These are phyloP conservation scores for Sterrhoptilus dennistouni DNA, from an alignment of 2,113 vertebrate species.

Conservation along the genomic window DNA sequence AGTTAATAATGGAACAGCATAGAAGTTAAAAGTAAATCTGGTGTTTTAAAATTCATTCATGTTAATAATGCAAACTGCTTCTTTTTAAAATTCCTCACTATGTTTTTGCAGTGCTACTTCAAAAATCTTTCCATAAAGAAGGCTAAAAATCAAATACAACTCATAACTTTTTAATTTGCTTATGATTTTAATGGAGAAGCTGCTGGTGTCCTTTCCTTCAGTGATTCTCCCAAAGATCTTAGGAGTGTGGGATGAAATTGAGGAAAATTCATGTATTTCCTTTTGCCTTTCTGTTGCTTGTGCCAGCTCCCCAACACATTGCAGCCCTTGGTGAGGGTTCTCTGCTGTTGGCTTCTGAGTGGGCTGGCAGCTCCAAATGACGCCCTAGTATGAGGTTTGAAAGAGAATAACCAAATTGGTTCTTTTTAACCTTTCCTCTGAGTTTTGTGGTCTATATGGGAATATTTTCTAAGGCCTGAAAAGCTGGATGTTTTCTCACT, in stretches of 20 bases:
- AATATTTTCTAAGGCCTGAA: not conserved
- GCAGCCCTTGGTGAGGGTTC: not conserved
- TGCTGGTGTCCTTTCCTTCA: not conserved
- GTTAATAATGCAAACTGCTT: constrained; percentile 31
- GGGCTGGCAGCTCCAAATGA: not conserved
- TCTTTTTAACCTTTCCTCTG: not conserved
- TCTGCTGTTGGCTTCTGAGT: not conserved
- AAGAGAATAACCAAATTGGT: not conserved
- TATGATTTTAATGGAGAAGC: not conserved
- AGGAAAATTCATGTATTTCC: not conserved
- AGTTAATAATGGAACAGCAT: constrained; percentile 44
- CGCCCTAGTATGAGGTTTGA: not conserved
- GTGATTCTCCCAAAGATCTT: not conserved
- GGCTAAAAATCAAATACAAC: not conserved
- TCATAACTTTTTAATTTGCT: not conserved
- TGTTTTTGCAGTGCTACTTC: not conserved
- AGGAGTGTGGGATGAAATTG: not conserved
- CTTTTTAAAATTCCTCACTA: not conserved
- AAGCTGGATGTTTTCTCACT: not conserved
- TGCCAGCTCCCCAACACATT: not conserved
- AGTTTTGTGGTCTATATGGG: not conserved
- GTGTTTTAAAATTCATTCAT: constrained; percentile 6
- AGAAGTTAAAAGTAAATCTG: constrained; percentile 23
- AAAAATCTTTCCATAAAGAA: not conserved
- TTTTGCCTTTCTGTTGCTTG: not conserved